These are phyloP conservation scores for Microcebus griseorufus DNA, from an alignment of 2,113 vertebrate genomes.

Conservation along the genomic window DNA sequence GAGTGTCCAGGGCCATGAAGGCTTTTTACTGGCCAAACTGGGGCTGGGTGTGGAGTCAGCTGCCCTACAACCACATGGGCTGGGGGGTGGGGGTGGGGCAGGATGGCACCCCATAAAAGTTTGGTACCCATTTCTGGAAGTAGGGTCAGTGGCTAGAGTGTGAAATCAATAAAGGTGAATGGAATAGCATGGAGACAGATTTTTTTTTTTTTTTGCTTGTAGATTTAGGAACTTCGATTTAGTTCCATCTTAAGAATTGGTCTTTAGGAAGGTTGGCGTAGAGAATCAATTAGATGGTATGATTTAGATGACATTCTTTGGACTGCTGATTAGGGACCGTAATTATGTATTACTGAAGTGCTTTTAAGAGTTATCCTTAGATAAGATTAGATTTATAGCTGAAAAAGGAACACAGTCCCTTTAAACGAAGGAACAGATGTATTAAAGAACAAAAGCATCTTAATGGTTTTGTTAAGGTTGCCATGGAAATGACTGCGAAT, in stretches of 20 bases:
- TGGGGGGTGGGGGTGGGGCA: neutral
- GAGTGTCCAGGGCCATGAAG: neutral
- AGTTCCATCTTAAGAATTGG: neutral
- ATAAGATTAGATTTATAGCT: slow-evolving; percentile 7
- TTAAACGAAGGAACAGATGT: slow-evolving; percentile 47
- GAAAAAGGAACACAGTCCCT: slow-evolving; percentile 3
- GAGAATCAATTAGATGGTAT: neutral
- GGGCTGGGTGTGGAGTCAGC: neutral
- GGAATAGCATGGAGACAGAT: neutral
- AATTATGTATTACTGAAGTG: neutral
- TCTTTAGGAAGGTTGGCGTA: neutral
- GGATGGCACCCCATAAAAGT: neutral
- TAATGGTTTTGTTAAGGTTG: slow-evolving; percentile 62
- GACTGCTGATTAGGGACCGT: neutral
- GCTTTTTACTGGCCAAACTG: neutral
- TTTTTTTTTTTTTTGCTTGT: neutral
- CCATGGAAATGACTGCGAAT: slow-evolving; percentile 50
- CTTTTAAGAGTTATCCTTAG: slow-evolving; percentile 21
- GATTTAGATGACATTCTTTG: neutral
- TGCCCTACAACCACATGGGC: neutral
- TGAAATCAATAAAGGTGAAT: neutral
- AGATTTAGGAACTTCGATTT: neutral
- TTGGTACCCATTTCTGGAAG: neutral
- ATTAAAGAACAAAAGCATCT: slow-evolving; percentile 62
- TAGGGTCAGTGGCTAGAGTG: neutral